Percentiles rank a stretch among this genome's conserved stretches.
These are phyloP conservation scores for Phaethornis superciliosus DNA, from an alignment of 2,113 vertebrate genomes.

Conservation along the genomic window DNA sequence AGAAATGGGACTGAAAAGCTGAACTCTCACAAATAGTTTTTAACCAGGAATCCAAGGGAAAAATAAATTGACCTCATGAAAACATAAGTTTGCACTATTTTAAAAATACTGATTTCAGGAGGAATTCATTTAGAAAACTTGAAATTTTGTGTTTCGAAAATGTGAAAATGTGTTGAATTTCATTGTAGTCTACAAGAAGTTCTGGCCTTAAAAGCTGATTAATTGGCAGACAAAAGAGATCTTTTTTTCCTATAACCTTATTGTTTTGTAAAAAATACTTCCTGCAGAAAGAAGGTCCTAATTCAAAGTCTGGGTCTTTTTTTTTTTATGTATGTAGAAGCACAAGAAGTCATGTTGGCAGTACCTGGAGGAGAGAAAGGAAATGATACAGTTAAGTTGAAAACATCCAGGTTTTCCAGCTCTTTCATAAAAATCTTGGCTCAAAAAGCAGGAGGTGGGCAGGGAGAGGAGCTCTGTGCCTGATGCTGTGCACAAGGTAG, in stretches of 20 bases:
- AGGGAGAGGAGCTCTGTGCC: neutral
- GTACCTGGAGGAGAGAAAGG: neutral
- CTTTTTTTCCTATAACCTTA: neutral
- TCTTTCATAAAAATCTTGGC: neutral
- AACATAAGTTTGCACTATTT: neutral
- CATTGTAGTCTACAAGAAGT: neutral
- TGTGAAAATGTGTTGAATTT: neutral
- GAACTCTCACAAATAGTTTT: neutral
- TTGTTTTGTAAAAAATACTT: neutral
- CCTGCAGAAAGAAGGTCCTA: neutral
- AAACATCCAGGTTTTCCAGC: neutral
- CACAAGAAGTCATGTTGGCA: neutral
- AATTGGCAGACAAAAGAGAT: neutral
- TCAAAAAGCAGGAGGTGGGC: fast-evolving
- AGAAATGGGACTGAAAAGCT: neutral
- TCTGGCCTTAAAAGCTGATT: neutral
- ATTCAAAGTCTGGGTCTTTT: neutral
- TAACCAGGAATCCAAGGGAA: neutral
- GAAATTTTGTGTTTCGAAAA: neutral
- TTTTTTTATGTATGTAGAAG: neutral
- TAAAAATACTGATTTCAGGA: neutral
- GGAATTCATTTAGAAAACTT: neutral
- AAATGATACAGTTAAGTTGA: neutral
- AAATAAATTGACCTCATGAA: neutral
- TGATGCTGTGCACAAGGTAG: neutral